A percentile compares a stretch with the other conserved stretches of the same genome.
These are phyloP conservation scores for Mus minutoides DNA, from an alignment of 2,797 vertebrate species.

Conservation along the genomic window DNA sequence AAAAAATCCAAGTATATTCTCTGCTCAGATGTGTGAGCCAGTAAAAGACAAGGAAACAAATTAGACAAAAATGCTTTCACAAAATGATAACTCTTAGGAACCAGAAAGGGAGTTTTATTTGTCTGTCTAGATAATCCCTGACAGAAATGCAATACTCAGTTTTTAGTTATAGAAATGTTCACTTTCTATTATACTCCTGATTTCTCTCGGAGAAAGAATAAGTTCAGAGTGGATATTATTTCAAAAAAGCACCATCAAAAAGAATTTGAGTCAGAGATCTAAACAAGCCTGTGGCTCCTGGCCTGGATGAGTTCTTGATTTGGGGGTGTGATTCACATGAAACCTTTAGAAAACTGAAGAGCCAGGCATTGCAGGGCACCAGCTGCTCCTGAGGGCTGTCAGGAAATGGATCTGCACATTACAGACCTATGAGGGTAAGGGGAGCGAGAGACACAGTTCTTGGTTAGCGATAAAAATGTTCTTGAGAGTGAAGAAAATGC, in stretches of 20 bases:
- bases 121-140: not conserved
- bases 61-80: not conserved
- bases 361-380: not conserved
- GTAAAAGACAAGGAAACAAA: not conserved
- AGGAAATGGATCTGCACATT: not conserved
- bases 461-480: not conserved
- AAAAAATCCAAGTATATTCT: not conserved
- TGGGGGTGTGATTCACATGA: not conserved
- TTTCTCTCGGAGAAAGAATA: not conserved
- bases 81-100: not conserved
- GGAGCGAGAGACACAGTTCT: conserved; percentile 10
- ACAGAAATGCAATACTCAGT: not conserved
- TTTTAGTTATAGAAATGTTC: conserved; percentile 9
- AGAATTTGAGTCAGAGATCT: not conserved
- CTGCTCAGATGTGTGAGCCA: not conserved
- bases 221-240: not conserved
- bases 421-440: not conserved
- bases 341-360: not conserved
- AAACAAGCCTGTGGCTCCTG: not conserved
- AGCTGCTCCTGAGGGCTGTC: not conserved
- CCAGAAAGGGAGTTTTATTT: not conserved
- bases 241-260: conserved; percentile 38
- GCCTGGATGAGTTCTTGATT: not conserved
- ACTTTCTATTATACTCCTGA: not conserved
- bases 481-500: not conserved